These are phyloP conservation scores for Sphecodes monilicornis DNA, from an alignment of 2,888 invertebrate species.

Conservation along the genomic window DNA sequence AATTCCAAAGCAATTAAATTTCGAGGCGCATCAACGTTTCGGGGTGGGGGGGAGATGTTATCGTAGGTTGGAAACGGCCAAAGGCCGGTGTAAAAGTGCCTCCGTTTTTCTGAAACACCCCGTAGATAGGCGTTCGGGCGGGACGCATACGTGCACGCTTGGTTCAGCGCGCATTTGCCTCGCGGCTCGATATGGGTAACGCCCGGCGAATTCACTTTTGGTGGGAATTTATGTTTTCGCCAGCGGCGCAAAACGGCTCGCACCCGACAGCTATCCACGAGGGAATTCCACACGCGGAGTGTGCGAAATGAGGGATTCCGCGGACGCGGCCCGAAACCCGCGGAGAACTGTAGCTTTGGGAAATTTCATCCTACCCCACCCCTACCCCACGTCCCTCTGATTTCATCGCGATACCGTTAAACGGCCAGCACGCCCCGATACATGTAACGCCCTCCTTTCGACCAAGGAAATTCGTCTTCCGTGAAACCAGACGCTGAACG, in stretches of 20 bases:
- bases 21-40: neutral
- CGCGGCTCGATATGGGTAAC: constrained; percentile 65
- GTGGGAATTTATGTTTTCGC: constrained; percentile 74
- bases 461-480: constrained; percentile 10
- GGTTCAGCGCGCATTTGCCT: constrained; percentile 60
- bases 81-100: neutral
- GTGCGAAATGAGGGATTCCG: constrained; percentile 49
- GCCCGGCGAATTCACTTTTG: constrained; percentile 71
- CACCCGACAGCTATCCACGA: constrained; percentile 57
- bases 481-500: constrained; percentile 6
- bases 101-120: neutral
- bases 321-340: constrained; percentile 22
- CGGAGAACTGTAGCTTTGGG: constrained; percentile 13
- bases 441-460: neutral
- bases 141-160: constrained; percentile 25
- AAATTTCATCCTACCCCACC: constrained; percentile 5
- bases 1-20: neutral
- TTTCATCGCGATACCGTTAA: constrained; percentile 6
- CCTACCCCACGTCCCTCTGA: neutral
- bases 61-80: neutral
- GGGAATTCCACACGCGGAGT: constrained; percentile 61
- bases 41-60: neutral
- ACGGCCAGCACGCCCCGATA: constrained; percentile 1
- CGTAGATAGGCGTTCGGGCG: neutral
- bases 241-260: constrained; percentile 64